Percentiles rank a stretch among this genome's conserved stretches.
phyloP scores from a whole-genome alignment of 2,888 invertebrate species.

The Ischnura elegans region DNA sequence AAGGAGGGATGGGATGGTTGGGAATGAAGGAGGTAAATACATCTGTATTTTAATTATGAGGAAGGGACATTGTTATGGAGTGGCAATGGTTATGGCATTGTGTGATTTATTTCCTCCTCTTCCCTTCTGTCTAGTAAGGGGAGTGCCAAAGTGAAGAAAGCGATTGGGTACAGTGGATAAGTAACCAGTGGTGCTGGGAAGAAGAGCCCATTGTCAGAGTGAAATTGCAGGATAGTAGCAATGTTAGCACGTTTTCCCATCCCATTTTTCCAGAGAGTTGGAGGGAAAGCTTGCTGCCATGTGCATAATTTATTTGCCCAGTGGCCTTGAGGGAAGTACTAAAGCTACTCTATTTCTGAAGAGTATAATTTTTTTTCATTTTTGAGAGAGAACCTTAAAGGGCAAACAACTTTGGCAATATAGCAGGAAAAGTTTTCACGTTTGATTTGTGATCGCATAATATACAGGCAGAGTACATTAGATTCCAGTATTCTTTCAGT shows the following conservation, averaged over 20 bases:
- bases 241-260: conserved; percentile 42
- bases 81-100: conserved; percentile 50
- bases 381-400: conserved; percentile 61
- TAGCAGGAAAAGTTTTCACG: conserved; percentile 58
- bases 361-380: conserved; percentile 64
- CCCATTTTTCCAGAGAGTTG: conserved; percentile 43
- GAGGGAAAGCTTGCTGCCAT: conserved; percentile 62
- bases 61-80: conserved; percentile 62
- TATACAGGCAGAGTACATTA: conserved; percentile 66
- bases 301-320: conserved; percentile 60
- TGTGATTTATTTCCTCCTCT: conserved; percentile 57
- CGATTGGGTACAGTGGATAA: conserved; percentile 64
- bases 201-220: conserved; percentile 66
- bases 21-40: conserved; percentile 48
- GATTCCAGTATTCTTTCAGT: conserved; percentile 67
- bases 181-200: conserved; percentile 63
- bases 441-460: conserved; percentile 48
- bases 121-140: conserved; percentile 59
- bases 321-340: conserved; percentile 65
- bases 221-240: conserved; percentile 58
- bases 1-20: conserved; percentile 49
- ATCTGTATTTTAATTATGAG: conserved; percentile 40
- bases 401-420: conserved; percentile 64
- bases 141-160: conserved; percentile 61
- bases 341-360: conserved; percentile 58